Conservation (phyloP, 2,797 vertebrate genomes). For the Pelochelys cantorii region DNA sequence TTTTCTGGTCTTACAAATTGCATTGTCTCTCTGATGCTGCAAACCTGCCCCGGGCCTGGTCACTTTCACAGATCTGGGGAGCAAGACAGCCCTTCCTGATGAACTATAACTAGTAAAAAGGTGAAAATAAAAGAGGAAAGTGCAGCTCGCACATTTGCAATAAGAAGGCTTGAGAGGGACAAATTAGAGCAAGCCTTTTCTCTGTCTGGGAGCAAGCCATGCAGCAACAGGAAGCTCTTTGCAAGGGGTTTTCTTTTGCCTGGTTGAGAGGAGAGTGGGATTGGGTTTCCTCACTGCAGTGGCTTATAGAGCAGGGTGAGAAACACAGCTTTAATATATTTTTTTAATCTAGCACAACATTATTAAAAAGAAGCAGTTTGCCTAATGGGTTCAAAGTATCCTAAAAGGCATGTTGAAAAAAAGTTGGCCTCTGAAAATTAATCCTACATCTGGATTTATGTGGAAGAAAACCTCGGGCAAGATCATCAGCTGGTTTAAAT, state of each 20-base stretch:
- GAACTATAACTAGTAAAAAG: background rate
- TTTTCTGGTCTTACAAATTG: background rate
- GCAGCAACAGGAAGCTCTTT: constrained; percentile 19
- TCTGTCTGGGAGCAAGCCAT: background rate
- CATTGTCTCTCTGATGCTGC: background rate
- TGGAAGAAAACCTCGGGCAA: background rate
- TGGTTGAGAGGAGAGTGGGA: background rate
- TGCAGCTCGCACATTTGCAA: background rate
- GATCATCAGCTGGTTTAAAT: background rate
- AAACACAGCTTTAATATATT: background rate
- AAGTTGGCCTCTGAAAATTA: background rate
- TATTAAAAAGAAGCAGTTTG: background rate
- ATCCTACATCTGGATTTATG: background rate
- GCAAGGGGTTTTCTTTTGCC: background rate
- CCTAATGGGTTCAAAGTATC: background rate
- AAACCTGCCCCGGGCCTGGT: background rate
- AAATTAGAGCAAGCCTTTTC: background rate
- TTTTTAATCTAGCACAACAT: background rate
- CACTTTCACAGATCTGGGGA: background rate
- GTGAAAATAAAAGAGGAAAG: background rate
- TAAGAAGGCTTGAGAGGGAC: background rate
- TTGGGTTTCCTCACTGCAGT: background rate
- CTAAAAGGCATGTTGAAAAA: accelerated
- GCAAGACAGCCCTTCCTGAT: background rate
- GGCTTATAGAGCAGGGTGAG: background rate